Conservation (phyloP, 2,888 invertebrate genomes). For the Cryptus armator region DNA sequence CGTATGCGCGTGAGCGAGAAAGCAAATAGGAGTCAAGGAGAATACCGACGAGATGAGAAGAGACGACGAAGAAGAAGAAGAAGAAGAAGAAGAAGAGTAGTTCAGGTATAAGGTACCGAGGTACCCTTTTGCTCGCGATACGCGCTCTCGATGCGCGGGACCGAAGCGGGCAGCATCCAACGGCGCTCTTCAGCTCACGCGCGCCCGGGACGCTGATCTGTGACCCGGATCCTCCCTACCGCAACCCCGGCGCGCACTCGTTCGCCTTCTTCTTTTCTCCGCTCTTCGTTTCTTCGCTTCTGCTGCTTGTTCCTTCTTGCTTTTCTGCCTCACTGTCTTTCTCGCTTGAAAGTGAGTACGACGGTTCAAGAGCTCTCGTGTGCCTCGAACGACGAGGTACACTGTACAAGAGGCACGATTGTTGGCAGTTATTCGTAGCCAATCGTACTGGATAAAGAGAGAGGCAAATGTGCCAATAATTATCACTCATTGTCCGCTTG, state of each 20-base stretch:
- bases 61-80: constrained; percentile 49
- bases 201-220: constrained; percentile 83
- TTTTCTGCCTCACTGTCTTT: constrained; percentile 44
- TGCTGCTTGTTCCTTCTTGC: constrained; percentile 24
- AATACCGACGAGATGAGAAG: constrained; percentile 50
- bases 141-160: constrained; percentile 82
- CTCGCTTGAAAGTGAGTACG: constrained; percentile 51
- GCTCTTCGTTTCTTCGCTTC: constrained; percentile 70
- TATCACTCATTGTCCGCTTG: constrained; percentile 8
- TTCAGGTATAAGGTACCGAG: constrained; percentile 72
- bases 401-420: not conserved
- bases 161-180: constrained; percentile 76
- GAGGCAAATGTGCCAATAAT: constrained; percentile 18
- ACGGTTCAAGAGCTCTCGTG: constrained; percentile 58
- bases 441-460: constrained; percentile 16
- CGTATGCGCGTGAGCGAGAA: constrained; percentile 38
- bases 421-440: constrained; percentile 5
- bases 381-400: constrained; percentile 7
- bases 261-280: constrained; percentile 77
- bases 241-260: constrained; percentile 78
- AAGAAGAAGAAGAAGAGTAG: constrained; percentile 60
- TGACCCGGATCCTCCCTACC: constrained; percentile 85
- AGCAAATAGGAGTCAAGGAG: constrained; percentile 37
- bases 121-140: constrained; percentile 83
- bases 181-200: constrained; percentile 79